Conservation (phyloP, 2,113 vertebrate genomes). For the Sylvia atricapilla region DNA sequence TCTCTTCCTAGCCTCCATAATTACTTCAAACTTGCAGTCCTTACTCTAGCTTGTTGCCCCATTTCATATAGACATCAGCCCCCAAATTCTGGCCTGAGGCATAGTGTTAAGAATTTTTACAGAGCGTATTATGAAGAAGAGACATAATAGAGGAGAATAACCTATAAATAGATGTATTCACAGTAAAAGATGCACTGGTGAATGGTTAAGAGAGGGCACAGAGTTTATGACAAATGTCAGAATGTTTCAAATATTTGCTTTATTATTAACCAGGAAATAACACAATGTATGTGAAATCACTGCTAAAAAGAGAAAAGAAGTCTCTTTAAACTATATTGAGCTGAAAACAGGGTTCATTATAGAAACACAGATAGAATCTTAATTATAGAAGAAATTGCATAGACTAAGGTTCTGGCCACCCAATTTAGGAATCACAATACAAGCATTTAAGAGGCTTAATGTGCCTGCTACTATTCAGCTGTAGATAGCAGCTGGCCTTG, state of each 20-base stretch:
- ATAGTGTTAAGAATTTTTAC: background rate
- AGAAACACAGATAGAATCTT: slow-evolving; percentile 36
- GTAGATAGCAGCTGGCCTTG: slow-evolving; percentile 55
- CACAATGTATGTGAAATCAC: background rate
- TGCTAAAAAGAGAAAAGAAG: background rate
- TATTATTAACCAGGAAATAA: background rate
- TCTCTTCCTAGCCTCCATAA: background rate
- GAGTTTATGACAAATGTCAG: background rate
- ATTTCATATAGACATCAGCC: background rate
- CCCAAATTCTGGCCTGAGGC: background rate
- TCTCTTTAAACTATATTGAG: background rate
- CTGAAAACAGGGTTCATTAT: slow-evolving; percentile 17
- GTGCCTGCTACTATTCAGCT: slow-evolving; percentile 32
- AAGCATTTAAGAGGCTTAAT: slow-evolving; percentile 56
- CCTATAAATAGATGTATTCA: background rate
- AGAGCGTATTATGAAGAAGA: background rate
- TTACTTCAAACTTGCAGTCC: background rate
- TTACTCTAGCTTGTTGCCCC: background rate
- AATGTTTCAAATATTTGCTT: background rate
- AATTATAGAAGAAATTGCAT: slow-evolving; percentile 51
- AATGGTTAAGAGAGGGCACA: background rate
- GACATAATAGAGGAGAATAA: background rate
- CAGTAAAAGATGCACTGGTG: background rate
- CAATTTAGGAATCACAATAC: slow-evolving; percentile 55
- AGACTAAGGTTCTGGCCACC: slow-evolving; percentile 3